Evolutionary conservation across 2,888 invertebrate genomes (phyloP).

Genomic region (Vandiemenella viatica): DNA sequence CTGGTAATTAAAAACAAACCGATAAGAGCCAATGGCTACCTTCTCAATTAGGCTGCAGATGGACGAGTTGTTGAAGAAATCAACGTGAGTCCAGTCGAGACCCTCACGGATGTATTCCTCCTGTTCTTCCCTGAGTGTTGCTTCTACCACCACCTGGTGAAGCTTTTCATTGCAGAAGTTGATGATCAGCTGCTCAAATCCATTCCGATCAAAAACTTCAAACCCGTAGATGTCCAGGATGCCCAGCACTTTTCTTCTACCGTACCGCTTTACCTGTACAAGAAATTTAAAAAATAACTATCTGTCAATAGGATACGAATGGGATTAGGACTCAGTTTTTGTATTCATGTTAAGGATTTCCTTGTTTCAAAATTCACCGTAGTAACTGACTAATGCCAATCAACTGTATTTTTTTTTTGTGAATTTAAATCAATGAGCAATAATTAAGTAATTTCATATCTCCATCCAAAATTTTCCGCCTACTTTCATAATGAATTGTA

Average conservation of each 20-base stretch:
- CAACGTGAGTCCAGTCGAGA: conserved; percentile 66
- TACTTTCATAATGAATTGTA: too few species aligned
- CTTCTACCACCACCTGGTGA: conserved; percentile 53
- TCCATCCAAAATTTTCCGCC: too few species aligned
- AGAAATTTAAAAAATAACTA: too few species aligned
- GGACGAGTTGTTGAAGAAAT: conserved; percentile 59
- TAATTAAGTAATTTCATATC: too few species aligned
- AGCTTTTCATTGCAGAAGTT: conserved; percentile 85
- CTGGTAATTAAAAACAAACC: too few species aligned
- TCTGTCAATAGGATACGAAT: too few species aligned
- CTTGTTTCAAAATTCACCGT: conserved; percentile 2
- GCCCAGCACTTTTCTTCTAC: conserved; percentile 48
- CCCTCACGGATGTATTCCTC: conserved; percentile 73
- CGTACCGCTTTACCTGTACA: conserved; percentile 40
- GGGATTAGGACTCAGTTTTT: too few species aligned
- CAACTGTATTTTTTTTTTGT: too few species aligned
- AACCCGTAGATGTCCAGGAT: conserved; percentile 81
- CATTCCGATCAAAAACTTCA: conserved; percentile 65
- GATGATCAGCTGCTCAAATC: conserved; percentile 74
- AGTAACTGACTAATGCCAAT: too few species aligned
- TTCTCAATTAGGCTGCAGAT: conserved; percentile 68
- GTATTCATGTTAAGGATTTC: background rate
- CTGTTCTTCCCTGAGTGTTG: conserved; percentile 58
- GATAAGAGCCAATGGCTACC: conserved; percentile 23
- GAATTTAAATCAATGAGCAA: too few species aligned